Base-by-base conservation (phyloP, 1,140 invertebrate species). In the Ridgeia piscesae region DNA sequence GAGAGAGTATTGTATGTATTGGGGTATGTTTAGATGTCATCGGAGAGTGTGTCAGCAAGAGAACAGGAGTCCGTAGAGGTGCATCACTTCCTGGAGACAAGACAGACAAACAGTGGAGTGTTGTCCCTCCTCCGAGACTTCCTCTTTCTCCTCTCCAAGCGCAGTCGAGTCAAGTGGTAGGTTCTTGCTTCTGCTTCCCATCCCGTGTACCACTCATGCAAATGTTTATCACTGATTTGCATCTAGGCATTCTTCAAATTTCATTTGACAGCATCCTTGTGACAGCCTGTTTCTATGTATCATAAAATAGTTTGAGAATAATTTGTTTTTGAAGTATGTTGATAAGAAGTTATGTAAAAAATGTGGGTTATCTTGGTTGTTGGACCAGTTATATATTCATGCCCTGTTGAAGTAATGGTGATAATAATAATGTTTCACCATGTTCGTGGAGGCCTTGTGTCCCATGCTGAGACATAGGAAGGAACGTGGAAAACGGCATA, bases 121-220 rank as follows among this genome's bases (percentile, higher is more conserved):
- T 89, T 95, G 27, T 94, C 94, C 91, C 92, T 96, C 34, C 94
- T 95, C 90, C 94, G 94, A 91, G 94, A 94, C 34, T 96, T 94
- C 92, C 92, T 95, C 88, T 92, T 94, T 6, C 77, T 91, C 34
- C 92, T 95, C 89, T 93, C 94, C 91, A 89, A 91, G n/a, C 58
- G 58, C 58, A 77, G 58, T 77, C 58, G 58, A 27, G 58, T 77
- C 58, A 42, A 42, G 42, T 42, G 42, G 42, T 42, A 42, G 42
- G 42, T 42, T 42, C 42, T 42, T 6, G 4, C 42, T 6, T 42
- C 42, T 42, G 11, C 4, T 42, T 42, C 42, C 42, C 42, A n/a
- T n/a, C n/a, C n/a, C n/a, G n/a, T n/a, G n/a, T n/a, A n/a, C n/a
- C n/a, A n/a, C n/a, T 42, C 42, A 42, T 42, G 42, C 4, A 42